Conservation (phyloP, 2,797 vertebrate species). For the Microtus obscurus region DNA sequence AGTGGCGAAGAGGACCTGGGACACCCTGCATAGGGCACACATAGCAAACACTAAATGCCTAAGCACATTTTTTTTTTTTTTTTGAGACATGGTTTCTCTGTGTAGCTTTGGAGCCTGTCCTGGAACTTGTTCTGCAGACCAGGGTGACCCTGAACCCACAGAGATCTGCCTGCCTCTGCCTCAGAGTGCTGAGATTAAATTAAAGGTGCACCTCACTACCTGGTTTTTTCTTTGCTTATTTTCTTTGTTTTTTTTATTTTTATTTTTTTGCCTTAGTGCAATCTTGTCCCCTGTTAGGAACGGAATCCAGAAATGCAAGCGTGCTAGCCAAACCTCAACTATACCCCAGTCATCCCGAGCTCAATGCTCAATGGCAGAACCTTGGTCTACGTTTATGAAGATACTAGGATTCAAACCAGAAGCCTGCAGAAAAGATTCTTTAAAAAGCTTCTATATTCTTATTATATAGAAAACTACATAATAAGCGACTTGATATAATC, state of each 20-base stretch:
- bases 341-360: neutral
- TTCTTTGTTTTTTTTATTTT: no score
- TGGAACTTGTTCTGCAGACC: neutral
- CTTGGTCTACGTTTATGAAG: conserved; percentile 14
- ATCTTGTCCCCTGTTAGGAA: neutral
- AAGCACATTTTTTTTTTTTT: no score
- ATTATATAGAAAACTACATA: neutral
- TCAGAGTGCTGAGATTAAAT: neutral
- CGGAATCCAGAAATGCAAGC: neutral
- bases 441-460: neutral
- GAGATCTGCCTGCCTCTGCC: neutral
- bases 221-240: neutral
- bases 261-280: neutral
- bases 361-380: neutral
- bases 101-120: no score
- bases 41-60: neutral
- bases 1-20: neutral
- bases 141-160: neutral
- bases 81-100: no score
- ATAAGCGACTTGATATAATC: conserved; percentile 19
- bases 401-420: conserved; percentile 43
- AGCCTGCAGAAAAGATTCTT: conserved; percentile 34
- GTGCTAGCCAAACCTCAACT: neutral
- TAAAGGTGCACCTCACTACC: no score
- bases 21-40: neutral